Conservation (phyloP, 2,888 invertebrate genomes). For the Hedya salicella region DNA sequence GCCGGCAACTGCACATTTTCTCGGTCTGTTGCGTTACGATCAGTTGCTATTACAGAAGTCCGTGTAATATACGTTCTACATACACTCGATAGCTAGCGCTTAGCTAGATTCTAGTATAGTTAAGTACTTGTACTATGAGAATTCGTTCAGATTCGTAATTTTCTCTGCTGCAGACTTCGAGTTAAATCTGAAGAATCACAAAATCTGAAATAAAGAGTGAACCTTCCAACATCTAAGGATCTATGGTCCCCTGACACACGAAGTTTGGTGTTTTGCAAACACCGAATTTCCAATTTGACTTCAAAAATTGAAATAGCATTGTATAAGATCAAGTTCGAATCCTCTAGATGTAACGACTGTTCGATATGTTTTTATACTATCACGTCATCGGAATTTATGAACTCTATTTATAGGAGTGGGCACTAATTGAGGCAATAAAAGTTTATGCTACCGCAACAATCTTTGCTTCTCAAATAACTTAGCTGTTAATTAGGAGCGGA, state of each 20-base stretch:
- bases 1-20: constrained; percentile 47
- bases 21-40: constrained; percentile 51
- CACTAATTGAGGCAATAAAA: constrained; percentile 32
- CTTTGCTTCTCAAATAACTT: constrained; percentile 21
- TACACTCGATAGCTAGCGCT: constrained; percentile 43
- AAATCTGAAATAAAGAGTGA: too few relatives aligned
- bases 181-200: too few relatives aligned
- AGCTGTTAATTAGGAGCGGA: constrained; percentile 17
- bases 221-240: too few relatives aligned
- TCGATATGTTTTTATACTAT: constrained; percentile 13
- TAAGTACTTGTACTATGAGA: not conserved
- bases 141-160: too few relatives aligned
- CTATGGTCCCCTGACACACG: too few relatives aligned
- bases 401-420: constrained; percentile 13
- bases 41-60: constrained; percentile 47
- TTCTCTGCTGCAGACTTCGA: too few relatives aligned
- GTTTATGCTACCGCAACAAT: constrained; percentile 30
- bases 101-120: constrained; percentile 35
- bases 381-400: constrained; percentile 23
- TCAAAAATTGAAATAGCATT: not conserved
- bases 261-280: too few relatives aligned
- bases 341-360: constrained; percentile 8
- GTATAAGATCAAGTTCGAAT: not conserved
- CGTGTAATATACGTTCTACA: constrained; percentile 47
- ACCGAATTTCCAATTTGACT: not conserved